Evolutionary conservation across 2,888 invertebrate species (phyloP).

Genomic region (Phragmatobia fuliginosa): DNA sequence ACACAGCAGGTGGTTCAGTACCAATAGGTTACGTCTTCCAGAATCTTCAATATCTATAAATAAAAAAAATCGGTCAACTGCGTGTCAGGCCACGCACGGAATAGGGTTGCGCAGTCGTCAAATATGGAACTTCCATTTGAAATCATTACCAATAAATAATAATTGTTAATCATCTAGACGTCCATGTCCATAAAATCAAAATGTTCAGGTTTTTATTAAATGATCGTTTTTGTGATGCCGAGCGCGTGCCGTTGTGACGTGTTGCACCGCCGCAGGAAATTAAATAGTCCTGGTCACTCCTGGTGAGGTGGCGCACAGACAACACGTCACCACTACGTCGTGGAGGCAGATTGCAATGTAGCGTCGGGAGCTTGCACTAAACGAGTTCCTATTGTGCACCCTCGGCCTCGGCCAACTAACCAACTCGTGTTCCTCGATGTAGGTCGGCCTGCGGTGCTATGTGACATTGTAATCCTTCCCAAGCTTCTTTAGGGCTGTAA

Average conservation of each 20-base stretch:
- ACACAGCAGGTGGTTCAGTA: no score
- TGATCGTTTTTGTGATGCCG: constrained; percentile 2
- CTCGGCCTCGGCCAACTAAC: neutral
- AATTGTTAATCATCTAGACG: no score
- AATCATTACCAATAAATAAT: no score
- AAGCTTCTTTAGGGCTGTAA: neutral
- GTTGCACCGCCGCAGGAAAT: constrained; percentile 13
- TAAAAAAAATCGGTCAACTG: no score
- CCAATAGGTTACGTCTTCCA: no score
- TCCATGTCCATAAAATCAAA: no score
- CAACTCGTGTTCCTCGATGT: neutral
- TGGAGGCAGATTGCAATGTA: neutral
- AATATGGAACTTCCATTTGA: no score
- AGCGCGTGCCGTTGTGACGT: neutral
- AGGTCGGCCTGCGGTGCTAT: neutral
- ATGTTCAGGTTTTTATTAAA: constrained; percentile 10
- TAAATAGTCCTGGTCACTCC: constrained; percentile 21
- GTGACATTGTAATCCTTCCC: neutral
- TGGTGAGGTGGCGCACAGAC: neutral
- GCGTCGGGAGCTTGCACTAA: neutral
- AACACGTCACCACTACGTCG: neutral
- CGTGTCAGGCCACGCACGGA: no score
- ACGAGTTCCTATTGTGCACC: neutral
- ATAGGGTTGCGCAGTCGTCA: no score
- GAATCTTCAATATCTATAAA: no score